These are phyloP conservation scores for Drosophila bocqueti DNA, from an alignment of 1,140 invertebrate species.

Conservation along the genomic window DNA sequence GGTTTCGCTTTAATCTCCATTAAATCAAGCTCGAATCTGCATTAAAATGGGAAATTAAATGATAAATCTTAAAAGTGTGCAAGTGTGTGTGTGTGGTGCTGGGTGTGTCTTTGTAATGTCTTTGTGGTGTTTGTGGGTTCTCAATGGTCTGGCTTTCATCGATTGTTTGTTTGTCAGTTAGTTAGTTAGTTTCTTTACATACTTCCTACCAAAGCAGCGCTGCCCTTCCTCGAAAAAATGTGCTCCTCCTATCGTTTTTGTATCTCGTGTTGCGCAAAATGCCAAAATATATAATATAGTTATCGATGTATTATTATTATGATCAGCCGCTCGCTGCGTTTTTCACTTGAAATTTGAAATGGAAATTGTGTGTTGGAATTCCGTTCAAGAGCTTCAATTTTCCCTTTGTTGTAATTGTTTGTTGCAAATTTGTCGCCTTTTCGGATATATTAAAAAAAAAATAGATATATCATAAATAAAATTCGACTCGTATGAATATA, in stretches of 20 bases:
- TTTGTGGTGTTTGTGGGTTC: slow-evolving; percentile 15
- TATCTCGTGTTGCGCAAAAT: slow-evolving; percentile 20
- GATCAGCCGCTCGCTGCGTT: slow-evolving; percentile 37
- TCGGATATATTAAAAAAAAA: slow-evolving; percentile 16
- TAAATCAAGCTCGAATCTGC: slow-evolving; percentile 42
- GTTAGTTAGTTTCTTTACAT: slow-evolving; percentile 57
- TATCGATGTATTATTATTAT: slow-evolving; percentile 12
- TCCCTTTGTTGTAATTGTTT: slow-evolving; percentile 49
- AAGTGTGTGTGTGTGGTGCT: slow-evolving; percentile 11
- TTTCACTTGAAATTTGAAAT: slow-evolving; percentile 50
- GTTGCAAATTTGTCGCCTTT: slow-evolving; percentile 40
- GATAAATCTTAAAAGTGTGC: slow-evolving; percentile 23
- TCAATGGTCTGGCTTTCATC: slow-evolving; percentile 28
- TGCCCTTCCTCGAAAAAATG: slow-evolving; percentile 40
- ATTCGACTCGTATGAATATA: slow-evolving; percentile 14
- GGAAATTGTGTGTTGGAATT: slow-evolving; percentile 34
- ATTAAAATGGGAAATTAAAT: slow-evolving; percentile 33
- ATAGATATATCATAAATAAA: too few species aligned
- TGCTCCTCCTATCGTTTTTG: slow-evolving; percentile 26
- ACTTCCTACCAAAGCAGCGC: slow-evolving; percentile 80
- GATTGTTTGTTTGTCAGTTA: slow-evolving; percentile 51
- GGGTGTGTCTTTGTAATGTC: slow-evolving; percentile 8
- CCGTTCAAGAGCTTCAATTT: slow-evolving; percentile 26
- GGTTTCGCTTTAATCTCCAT: slow-evolving; percentile 27
- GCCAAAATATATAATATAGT: slow-evolving; percentile 17